Evolutionary conservation across 2,113 vertebrate species (phyloP).

Genomic region (Morone chrysops): DNA sequence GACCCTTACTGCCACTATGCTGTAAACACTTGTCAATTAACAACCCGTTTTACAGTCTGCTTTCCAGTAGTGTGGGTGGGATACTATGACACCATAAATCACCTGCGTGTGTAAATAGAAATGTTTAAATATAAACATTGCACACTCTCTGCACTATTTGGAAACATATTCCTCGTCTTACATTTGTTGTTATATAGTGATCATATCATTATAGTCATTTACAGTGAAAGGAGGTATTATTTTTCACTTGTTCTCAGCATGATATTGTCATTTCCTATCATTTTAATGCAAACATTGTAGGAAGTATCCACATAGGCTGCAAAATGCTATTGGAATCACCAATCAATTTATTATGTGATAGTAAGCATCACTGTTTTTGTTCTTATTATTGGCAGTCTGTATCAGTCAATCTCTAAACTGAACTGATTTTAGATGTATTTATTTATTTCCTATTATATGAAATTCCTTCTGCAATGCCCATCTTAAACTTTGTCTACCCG

Average conservation of each 20-base stretch:
- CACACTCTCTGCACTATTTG: not conserved
- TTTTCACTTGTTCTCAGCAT: not conserved
- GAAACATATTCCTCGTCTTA: not conserved
- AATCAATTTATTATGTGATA: not conserved
- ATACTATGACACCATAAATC: not conserved
- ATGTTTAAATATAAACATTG: not conserved
- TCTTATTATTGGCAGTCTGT: not conserved
- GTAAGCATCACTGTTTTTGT: not conserved
- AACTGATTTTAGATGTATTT: not conserved
- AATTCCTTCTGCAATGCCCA: conserved; percentile 39
- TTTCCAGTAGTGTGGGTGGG: not conserved
- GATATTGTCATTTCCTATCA: too few species aligned
- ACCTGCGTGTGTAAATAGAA: not conserved
- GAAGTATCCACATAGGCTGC: not conserved
- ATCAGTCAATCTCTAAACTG: not conserved
- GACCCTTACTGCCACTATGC: conserved; percentile 2
- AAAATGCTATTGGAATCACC: not conserved
- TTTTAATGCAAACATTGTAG: not conserved
- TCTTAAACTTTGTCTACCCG: conserved; percentile 63
- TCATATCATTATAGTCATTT: not conserved
- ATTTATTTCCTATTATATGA: not conserved
- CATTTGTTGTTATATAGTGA: not conserved
- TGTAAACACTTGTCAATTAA: conserved; percentile 55
- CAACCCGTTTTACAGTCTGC: conserved; percentile 34
- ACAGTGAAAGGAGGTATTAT: not conserved